Evolutionary conservation across 1,140 invertebrate genomes (phyloP).

Genomic region (Drosophila truncata): DNA sequence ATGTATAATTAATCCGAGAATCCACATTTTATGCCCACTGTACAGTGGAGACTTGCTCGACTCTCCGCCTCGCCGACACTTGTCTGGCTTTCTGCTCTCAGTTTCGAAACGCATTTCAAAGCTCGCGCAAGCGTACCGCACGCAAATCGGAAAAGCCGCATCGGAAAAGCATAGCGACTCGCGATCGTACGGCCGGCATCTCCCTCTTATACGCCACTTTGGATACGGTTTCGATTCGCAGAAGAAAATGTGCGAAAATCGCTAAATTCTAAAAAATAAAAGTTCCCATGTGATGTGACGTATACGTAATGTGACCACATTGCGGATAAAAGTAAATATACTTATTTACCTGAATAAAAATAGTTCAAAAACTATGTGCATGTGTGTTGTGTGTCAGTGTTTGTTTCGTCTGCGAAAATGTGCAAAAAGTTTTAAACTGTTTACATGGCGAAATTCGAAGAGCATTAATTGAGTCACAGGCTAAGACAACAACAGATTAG

Average conservation of each 20-base stretch:
- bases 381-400: constrained; percentile 30
- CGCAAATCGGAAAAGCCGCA: constrained; percentile 20
- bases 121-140: constrained; percentile 55
- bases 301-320: constrained; percentile 55
- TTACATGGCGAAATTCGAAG: constrained; percentile 36
- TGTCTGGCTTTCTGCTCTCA: constrained; percentile 73
- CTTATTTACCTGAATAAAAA: constrained; percentile 12
- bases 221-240: constrained; percentile 71
- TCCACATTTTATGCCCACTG: not conserved
- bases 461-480: constrained; percentile 14
- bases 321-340: constrained; percentile 36
- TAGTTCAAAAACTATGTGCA: not conserved
- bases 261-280: constrained; percentile 36
- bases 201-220: constrained; percentile 32
- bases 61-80: constrained; percentile 47
- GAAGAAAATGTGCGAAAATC: constrained; percentile 46
- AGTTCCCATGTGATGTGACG: constrained; percentile 33
- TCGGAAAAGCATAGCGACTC: constrained; percentile 18
- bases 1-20: not conserved
- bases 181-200: constrained; percentile 45
- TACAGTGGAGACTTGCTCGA: constrained; percentile 20
- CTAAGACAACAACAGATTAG: constrained; percentile 20
- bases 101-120: constrained; percentile 69
- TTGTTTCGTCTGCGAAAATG: constrained; percentile 22
- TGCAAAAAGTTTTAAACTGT: constrained; percentile 10